These are phyloP conservation scores for Pteromalus puparum DNA, from an alignment of 1,140 invertebrate genomes.

Conservation along the genomic window DNA sequence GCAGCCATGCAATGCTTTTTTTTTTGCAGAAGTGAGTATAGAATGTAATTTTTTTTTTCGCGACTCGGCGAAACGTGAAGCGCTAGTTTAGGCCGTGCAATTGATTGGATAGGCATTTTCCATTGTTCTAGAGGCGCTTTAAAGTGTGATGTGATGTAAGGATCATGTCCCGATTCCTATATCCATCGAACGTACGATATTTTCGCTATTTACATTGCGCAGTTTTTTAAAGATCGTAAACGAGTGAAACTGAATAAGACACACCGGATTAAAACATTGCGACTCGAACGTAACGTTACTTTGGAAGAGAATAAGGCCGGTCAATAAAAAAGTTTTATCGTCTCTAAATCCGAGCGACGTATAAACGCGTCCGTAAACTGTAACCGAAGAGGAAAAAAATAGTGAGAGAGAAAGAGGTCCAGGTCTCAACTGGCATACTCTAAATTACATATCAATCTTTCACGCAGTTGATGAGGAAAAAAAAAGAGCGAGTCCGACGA, in stretches of 20 bases:
- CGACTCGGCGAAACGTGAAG: not conserved
- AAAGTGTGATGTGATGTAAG: not conserved
- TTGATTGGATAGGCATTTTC: not conserved
- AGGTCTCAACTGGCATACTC: not conserved
- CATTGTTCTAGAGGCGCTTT: not conserved
- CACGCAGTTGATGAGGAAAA: not conserved
- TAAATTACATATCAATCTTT: not conserved
- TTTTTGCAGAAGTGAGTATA: no score
- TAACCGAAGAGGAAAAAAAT: not conserved
- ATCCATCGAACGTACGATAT: not conserved
- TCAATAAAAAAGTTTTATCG: not conserved
- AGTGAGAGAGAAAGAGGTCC: not conserved
- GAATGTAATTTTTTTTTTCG: not conserved
- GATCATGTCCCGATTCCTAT: not conserved
- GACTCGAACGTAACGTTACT: not conserved
- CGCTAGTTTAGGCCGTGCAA: not conserved
- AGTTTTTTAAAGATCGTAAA: no score
- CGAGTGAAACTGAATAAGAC: not conserved
- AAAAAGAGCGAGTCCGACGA: not conserved
- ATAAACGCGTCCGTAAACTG: not conserved
- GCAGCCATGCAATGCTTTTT: no score
- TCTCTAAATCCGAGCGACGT: not conserved
- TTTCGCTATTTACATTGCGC: no score
- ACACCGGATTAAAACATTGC: not conserved
- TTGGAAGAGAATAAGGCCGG: not conserved